These are phyloP conservation scores for Gastrophryne carolinensis DNA, from an alignment of 2,797 vertebrate species.

Conservation along the genomic window DNA sequence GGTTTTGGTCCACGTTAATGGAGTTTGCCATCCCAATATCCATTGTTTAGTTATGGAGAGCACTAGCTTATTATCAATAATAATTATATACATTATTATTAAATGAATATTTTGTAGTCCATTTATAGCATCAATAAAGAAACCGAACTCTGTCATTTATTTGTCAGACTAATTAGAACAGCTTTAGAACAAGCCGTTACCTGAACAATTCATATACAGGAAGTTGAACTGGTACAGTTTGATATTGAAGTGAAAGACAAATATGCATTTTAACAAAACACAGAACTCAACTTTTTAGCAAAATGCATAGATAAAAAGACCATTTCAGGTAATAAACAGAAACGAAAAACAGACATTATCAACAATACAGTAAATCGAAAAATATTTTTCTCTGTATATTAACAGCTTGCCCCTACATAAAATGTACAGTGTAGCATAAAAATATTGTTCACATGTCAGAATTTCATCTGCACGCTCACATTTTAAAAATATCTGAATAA, in stretches of 20 bases:
- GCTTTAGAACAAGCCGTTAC: constrained; percentile 45
- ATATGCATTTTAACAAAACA: neutral
- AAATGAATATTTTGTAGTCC: no score
- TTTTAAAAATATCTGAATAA: neutral
- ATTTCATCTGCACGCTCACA: neutral
- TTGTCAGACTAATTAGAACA: constrained; percentile 14
- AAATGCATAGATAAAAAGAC: constrained; percentile 7
- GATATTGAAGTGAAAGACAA: constrained; percentile 29
- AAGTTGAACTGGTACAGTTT: constrained; percentile 48
- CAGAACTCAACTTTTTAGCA: neutral
- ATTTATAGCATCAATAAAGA: no score
- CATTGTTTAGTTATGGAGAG: no score
- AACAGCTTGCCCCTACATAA: neutral
- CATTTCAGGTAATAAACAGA: neutral
- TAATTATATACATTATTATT: no score
- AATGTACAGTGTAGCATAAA: neutral
- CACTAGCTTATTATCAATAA: no score
- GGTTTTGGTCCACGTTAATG: no score
- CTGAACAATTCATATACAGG: constrained; percentile 14
- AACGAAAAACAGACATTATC: neutral
- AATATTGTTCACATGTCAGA: neutral
- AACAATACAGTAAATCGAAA: neutral
- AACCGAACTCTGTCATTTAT: neutral
- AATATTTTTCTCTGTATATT: neutral
- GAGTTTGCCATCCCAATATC: no score